Evolutionary conservation across 2,113 vertebrate species (phyloP), one percentile per base, ranked within the genome.

Genomic region (Prionailurus bengalensis): DNA sequence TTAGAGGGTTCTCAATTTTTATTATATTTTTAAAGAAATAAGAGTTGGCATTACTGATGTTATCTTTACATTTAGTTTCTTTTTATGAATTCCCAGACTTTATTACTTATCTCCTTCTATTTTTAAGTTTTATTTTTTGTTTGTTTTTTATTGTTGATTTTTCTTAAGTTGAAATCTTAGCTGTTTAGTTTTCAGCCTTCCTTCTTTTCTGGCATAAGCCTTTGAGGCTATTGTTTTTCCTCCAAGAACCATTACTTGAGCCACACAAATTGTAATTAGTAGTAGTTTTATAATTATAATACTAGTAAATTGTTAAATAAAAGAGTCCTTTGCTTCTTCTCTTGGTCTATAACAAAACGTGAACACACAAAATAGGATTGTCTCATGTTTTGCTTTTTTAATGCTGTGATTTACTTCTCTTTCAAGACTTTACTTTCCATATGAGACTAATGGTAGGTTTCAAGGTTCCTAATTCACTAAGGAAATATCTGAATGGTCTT

Each of bases 141-240:
- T 55, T 33, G 14, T 39, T 87, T 42, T 16, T 79, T 94, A 79
- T 48, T 65, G 1, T 80, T 95, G 39, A 9, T 82, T 95, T 92
- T 80, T 65, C 31, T 91, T 36, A 93, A 42, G 16, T 79, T 78
- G 2, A 86, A 92, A 55, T 88, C 11, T 84, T 95, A 96, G 19
- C 11, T 74, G 33, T 51, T 65, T 70, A 29, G 70, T 51, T 63
- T 51, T 68, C 21, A 91, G 8, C 3, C 61, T 76, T 83, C 10
- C 8, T 74, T 85, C 19, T 80, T 92, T 66, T 53, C 21, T 93
- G 29, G 8, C 21, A 89, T 51, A 94, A 80, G 15, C 9, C n/a
- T 66, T 93, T 93, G 63, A 68, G 4, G 33, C 48, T 87, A 42
- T 29, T 73, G 17, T 45, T 85, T 91, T n/a, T 31, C 45, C n/a